Conservation (phyloP, 1,140 invertebrate genomes). For the Lepidostoma basale region DNA sequence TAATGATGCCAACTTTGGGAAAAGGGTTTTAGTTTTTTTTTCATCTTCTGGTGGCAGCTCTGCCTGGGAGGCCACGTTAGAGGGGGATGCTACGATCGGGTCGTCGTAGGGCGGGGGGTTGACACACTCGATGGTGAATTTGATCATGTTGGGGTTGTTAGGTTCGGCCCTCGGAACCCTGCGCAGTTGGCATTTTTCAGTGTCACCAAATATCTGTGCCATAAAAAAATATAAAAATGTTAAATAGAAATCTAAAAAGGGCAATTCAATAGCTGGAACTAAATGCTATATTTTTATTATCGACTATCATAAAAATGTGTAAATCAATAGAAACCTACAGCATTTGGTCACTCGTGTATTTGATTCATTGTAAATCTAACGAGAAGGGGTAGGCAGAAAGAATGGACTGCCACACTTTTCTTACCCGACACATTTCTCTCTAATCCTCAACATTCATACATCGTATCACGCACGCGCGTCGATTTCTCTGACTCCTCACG, state of each 20-base stretch:
- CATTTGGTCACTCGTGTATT: too few relatives aligned
- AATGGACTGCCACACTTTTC: too few relatives aligned
- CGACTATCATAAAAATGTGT: too few relatives aligned
- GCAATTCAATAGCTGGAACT: not conserved
- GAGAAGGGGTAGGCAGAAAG: too few relatives aligned
- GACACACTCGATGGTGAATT: constrained; percentile 18
- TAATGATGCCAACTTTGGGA: not conserved
- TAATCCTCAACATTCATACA: too few relatives aligned
- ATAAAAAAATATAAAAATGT: not conserved
- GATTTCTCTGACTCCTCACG: too few relatives aligned
- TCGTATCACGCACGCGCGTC: too few relatives aligned
- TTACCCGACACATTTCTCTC: too few relatives aligned
- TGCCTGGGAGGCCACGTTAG: not conserved
- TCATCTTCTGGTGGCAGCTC: not conserved
- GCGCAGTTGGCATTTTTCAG: not conserved
- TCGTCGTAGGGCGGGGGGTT: not conserved
- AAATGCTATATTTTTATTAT: not conserved
- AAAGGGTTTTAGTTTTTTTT: not conserved
- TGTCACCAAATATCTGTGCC: not conserved
- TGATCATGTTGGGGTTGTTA: not conserved
- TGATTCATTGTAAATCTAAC: too few relatives aligned
- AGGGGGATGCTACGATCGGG: not conserved
- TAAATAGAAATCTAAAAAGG: not conserved
- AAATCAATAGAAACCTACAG: too few relatives aligned
- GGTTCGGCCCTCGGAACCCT: constrained; percentile 2